A percentile compares a stretch with the other conserved stretches of the same genome.
Evolutionary conservation across 2,888 invertebrate species (phyloP).

Genomic region (Phengaris arion): DNA sequence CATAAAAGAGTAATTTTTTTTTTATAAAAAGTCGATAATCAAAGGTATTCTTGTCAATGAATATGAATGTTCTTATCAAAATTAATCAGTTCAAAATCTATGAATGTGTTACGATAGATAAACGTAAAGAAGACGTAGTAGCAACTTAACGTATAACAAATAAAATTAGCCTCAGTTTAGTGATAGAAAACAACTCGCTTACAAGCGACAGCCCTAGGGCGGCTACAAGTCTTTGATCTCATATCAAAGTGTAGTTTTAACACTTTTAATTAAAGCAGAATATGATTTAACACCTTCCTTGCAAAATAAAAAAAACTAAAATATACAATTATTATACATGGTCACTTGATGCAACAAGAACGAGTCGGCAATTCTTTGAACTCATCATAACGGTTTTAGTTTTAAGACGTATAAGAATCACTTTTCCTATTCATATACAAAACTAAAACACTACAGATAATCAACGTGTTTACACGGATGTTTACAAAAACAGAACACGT

Average conservation of each 20-base stretch:
- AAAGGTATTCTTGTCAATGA: too few species aligned
- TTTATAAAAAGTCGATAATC: too few species aligned
- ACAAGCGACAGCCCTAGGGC: background rate
- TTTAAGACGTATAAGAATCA: background rate
- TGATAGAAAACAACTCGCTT: background rate
- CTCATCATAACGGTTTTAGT: background rate
- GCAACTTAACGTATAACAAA: too few species aligned
- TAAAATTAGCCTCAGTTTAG: background rate
- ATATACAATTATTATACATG: background rate
- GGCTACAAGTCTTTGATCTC: conserved; percentile 2
- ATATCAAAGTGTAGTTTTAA: conserved; percentile 3
- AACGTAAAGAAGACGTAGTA: too few species aligned
- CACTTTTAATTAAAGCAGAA: conserved; percentile 13
- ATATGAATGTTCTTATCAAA: too few species aligned
- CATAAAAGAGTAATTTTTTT: background rate
- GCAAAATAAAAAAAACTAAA: background rate
- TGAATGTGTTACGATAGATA: too few species aligned
- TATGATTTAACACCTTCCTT: too few species aligned
- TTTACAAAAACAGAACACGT: background rate
- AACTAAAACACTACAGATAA: background rate
- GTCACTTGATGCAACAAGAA: background rate
- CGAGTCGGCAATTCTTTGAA: background rate
- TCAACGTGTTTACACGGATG: background rate
- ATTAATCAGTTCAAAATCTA: too few species aligned
- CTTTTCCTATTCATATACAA: background rate